Evolutionary conservation across 64 coral and sea anemone genomes (phyloP), one percentile per base, ranked within the genome.

Genomic region (Acropora yongei): DNA sequence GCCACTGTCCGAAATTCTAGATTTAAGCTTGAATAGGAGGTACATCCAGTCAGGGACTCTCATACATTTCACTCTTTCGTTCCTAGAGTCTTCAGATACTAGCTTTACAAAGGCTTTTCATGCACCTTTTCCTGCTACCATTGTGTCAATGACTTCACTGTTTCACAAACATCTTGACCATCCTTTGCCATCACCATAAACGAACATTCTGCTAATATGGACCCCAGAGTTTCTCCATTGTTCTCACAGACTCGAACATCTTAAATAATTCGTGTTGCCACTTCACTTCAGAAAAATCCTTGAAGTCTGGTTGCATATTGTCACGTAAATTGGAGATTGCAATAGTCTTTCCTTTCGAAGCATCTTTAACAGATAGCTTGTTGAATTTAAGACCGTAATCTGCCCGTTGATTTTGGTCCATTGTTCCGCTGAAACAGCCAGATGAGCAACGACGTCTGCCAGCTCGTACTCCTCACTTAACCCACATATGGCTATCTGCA

Each of bases 401-500:
- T 3, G 42, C n/a, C 58, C 48, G 80, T 61, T 91, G 79, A 45
- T 45, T 18, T 61, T 44, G 39, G 46, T 42, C 89, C 79, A 91
- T 46, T 43, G 8, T 44, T 91, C 89, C 49, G 47, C 47, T 13
- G 79, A 78, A 72, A 91, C 89, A 8, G 44, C 30, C 72, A 91
- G 71, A 43, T 91, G 68, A 57, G 89, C 79, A 45, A 49, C 79
- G 48, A 75, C 11, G 75, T 91, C 78, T 44, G 89, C 50, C 4
- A 53, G 39, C 17, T 76, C 68, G 41, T 91, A 91, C 20, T 91
- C 75, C 13, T 91, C 48, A 57, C 89, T 91, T 40, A 91, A 39
- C 48, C 89, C 89, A 68, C 76, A 49, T 16, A 78, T 78, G 47
- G 76, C 87, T 45, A 78, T 9, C 9, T 89, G 4, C 40, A 89